These are phyloP conservation scores for Lepidurus apus DNA, from an alignment of 1,140 invertebrate species.

Conservation along the genomic window DNA sequence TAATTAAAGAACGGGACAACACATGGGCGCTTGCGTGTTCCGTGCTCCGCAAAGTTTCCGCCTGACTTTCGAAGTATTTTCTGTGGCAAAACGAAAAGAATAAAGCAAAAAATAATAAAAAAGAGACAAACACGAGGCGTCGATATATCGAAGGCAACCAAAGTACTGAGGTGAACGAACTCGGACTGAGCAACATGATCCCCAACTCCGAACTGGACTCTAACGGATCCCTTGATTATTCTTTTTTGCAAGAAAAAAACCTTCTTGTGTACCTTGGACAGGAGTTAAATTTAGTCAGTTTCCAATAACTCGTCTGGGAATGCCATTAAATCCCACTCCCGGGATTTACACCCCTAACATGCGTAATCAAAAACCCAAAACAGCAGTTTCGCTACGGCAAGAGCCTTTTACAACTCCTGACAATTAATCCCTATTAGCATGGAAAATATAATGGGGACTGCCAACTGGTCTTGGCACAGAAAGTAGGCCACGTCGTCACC, in stretches of 20 bases:
- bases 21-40: background rate
- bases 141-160: slow-evolving; percentile 20
- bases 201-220: background rate
- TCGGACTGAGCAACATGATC: slow-evolving; percentile 25
- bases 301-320: background rate
- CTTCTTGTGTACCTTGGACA: background rate
- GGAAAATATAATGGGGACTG: background rate
- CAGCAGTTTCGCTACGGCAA: background rate
- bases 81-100: background rate
- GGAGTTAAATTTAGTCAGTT: background rate
- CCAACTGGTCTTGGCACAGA: slow-evolving; percentile 17
- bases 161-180: background rate
- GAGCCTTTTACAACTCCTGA: background rate
- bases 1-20: background rate
- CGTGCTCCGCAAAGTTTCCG: background rate
- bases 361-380: background rate
- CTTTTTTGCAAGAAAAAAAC: background rate
- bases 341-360: background rate
- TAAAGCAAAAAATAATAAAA: slow-evolving; percentile 27
- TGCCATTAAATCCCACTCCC: background rate
- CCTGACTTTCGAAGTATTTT: background rate
- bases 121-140: slow-evolving; percentile 25
- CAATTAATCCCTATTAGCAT: slow-evolving; percentile 13
- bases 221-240: slow-evolving; percentile 9
- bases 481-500: slow-evolving; percentile 17